These are phyloP conservation scores for Aphyosemion australe DNA, from an alignment of 2,113 vertebrate genomes.

Conservation along the genomic window DNA sequence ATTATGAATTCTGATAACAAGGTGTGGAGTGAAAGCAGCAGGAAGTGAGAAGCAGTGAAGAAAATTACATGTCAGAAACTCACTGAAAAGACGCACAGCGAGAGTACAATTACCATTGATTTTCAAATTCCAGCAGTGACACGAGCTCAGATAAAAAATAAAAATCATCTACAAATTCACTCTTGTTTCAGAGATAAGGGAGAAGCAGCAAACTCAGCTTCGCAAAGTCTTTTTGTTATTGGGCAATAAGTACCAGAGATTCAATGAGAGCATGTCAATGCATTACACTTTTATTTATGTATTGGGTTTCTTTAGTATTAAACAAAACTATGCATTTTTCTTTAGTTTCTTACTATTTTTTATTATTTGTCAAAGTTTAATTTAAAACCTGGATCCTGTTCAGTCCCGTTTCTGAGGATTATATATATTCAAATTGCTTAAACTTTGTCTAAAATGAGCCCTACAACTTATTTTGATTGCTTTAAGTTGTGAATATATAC, in stretches of 20 bases:
- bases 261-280: too few species aligned
- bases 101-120: conserved; percentile 34
- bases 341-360: too few species aligned
- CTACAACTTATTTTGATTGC: too few species aligned
- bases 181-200: conserved; percentile 4
- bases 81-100: conserved; percentile 38
- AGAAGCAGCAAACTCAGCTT: background rate
- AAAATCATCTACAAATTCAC: background rate
- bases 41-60: conserved; percentile 45
- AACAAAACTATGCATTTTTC: too few species aligned
- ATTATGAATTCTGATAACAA: conserved; percentile 63
- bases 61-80: conserved; percentile 57
- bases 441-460: too few species aligned
- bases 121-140: conserved; percentile 24
- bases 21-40: conserved; percentile 35
- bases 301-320: too few species aligned
- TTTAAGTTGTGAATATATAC: too few species aligned
- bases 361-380: too few species aligned
- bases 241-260: background rate
- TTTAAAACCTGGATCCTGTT: background rate
- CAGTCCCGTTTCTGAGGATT: too few species aligned
- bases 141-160: background rate
- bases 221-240: background rate
- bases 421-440: too few species aligned
- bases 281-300: too few species aligned